Base-by-base conservation (phyloP, 1,140 invertebrate genomes). In the Solen grandis region DNA sequence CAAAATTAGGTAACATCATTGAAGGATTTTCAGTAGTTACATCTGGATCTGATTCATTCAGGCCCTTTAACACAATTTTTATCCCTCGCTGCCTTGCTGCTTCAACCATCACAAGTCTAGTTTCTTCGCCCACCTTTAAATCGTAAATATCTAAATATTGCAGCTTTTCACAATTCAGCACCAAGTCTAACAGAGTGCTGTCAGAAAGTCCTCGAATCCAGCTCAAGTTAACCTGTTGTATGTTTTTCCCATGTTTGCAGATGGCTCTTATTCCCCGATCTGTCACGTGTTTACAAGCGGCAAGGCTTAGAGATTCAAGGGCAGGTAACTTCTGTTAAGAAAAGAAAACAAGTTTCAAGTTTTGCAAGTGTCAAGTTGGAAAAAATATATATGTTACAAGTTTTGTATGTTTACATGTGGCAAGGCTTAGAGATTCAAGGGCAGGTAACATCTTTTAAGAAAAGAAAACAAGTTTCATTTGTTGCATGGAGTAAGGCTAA, bases 251-350 rank as follows among this genome's bases (percentile, higher is more conserved):
- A 57, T 82, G 81, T 74, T 83, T 85, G 36, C 38, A 22, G 27
- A 89, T 60, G 14, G 68, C 31, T 14, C 57, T 55, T 16, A 87
- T 14, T 14, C 75, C 76, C 41, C 70, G 77, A 55, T 86, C 82
- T 31, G 85, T 89, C 46, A 89, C n/a, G 68, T 89, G 86, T 46
- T 74, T 69, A 78, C 88, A 89, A 0, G 60, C 65, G 22, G 85
- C 68, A 5, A 89, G 38, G 78, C 85, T 88, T 1, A 89, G 79
- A 8, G 77, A 73, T 75, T 85, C 77, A 22, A 89, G 63, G 2
- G 80, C 25, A 4, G 77, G 57, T n/a, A 88, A 57, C 72, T 89
- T 88, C 88, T 89, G 84, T 31, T 83, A 83, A 65, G 14, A 50
- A 50, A 72, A 57, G 70, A 55, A 52, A 36, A 63, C 10, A 62